Evolutionary conservation across 2,113 vertebrate species (phyloP).

Genomic region (Probosciger aterrimus): DNA sequence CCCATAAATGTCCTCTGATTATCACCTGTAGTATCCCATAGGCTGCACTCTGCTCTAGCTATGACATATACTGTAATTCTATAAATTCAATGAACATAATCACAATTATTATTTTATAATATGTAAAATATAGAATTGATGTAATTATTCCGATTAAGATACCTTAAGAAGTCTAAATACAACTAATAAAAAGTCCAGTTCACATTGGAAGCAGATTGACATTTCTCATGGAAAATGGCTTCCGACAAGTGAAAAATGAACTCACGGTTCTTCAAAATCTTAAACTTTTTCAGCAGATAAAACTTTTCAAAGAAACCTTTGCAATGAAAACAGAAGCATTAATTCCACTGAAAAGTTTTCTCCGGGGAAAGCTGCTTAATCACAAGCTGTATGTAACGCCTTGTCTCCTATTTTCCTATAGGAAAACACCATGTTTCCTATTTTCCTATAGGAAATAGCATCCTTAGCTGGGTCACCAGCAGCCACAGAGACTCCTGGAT

Average conservation of each 20-base stretch:
- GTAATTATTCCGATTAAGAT: neutral
- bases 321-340: neutral
- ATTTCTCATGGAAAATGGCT: neutral
- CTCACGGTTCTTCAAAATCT: neutral
- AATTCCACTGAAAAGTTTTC: neutral
- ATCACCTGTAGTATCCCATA: neutral
- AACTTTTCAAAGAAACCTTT: neutral
- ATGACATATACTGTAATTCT: neutral
- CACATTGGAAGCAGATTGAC: neutral
- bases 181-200: neutral
- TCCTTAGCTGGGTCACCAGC: neutral
- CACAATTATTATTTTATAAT: neutral
- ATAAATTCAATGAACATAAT: neutral
- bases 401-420: no score
- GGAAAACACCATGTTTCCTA: no score
- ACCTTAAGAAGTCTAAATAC: neutral
- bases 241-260: neutral
- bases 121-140: neutral
- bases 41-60: neutral
- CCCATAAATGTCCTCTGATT: neutral
- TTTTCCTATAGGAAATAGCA: neutral
- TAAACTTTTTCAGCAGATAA: neutral
- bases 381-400: neutral
- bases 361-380: neutral
- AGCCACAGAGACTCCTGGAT: neutral